Evolutionary conservation across 2,797 vertebrate species (phyloP).

Genomic region (Ctenosaura bakeri): DNA sequence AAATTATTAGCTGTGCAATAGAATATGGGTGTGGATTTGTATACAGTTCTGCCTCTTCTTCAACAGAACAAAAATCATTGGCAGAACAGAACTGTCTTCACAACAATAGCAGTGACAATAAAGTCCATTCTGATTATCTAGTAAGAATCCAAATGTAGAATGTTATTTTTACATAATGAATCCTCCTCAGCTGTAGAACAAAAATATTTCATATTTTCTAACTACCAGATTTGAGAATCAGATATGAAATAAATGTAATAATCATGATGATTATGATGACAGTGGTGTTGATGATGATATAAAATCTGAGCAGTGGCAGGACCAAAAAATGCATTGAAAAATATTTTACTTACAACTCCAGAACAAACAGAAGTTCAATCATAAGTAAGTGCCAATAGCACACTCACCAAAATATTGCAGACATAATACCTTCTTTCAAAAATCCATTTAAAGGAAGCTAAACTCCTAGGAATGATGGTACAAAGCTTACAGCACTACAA

Average conservation of each 20-base stretch:
- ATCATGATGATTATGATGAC: too few species aligned
- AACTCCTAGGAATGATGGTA: not conserved
- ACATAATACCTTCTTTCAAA: not conserved
- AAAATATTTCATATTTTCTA: not conserved
- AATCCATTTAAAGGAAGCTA: not conserved
- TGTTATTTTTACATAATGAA: not conserved
- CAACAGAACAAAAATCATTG: too few species aligned
- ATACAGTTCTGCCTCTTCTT: too few species aligned
- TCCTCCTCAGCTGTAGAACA: not conserved
- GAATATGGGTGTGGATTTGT: too few species aligned
- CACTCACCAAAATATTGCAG: not conserved
- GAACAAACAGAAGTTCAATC: not conserved
- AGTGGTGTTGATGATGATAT: too few species aligned
- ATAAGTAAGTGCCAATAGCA: not conserved
- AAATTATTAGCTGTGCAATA: too few species aligned
- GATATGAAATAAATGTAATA: too few species aligned
- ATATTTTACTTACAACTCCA: not conserved
- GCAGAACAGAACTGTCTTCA: too few species aligned
- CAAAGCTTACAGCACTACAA: not conserved
- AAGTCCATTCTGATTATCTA: too few species aligned
- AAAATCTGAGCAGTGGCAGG: not conserved
- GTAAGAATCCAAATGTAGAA: too few species aligned
- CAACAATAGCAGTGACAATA: too few species aligned
- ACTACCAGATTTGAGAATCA: too few species aligned
- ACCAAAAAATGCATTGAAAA: not conserved